phyloP scores from a whole-genome alignment of 2,113 vertebrate species.

The Pterocles orientalis region DNA sequence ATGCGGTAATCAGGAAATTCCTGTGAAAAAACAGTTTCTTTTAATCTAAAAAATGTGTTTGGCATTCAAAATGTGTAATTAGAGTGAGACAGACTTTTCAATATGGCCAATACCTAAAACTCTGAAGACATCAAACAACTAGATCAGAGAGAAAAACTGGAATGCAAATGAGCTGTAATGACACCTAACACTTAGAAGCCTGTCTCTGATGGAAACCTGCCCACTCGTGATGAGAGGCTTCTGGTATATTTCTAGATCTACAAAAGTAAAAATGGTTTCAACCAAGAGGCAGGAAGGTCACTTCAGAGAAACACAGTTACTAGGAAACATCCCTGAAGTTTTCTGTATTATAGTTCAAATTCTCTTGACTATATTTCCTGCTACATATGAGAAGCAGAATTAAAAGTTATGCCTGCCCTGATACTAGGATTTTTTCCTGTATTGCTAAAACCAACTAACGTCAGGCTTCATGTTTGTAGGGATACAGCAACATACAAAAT shows the following conservation, averaged over 20 bases:
- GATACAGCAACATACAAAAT: not conserved
- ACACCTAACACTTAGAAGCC: not conserved
- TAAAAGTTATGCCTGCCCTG: not conserved
- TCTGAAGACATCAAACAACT: not conserved
- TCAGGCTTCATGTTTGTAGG: not conserved
- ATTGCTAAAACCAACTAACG: not conserved
- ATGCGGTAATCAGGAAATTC: not conserved
- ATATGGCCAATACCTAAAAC: not conserved
- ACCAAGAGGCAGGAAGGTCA: not conserved
- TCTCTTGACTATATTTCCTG: not conserved
- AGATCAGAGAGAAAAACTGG: not conserved
- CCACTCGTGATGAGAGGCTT: not conserved
- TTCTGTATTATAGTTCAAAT: not conserved
- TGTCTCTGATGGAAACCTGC: not conserved
- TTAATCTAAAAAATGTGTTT: not conserved
- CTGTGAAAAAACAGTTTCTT: not conserved
- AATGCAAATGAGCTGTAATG: not conserved
- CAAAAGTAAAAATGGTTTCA: constrained; percentile 27
- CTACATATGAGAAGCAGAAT: not conserved
- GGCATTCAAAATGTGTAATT: not conserved
- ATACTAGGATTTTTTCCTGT: not conserved
- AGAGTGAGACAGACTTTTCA: not conserved
- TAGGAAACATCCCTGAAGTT: constrained; percentile 22
- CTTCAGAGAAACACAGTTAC: constrained; percentile 31
- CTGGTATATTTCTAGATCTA: constrained; percentile 2